phyloP scores from a whole-genome alignment of 2,888 invertebrate genomes.

The Amiota minor region DNA sequence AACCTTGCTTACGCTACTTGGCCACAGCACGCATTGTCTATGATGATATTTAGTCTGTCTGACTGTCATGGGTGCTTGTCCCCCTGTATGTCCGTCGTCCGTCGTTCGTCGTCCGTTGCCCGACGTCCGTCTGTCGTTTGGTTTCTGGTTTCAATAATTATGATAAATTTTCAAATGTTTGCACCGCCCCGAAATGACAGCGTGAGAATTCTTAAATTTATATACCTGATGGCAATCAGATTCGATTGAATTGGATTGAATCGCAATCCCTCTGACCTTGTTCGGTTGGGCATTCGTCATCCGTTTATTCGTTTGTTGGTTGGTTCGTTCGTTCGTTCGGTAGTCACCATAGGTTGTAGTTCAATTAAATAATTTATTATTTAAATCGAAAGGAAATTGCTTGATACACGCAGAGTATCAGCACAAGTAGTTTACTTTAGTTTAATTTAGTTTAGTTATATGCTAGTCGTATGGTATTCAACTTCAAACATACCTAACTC shows the following conservation, averaged over 20 bases:
- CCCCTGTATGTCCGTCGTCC: too few relatives aligned
- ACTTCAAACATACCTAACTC: background rate
- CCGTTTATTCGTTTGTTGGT: background rate
- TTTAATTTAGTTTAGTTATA: background rate
- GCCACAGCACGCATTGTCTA: too few relatives aligned
- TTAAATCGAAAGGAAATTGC: slow-evolving; percentile 21
- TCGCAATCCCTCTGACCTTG: too few relatives aligned
- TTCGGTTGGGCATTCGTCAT: too few relatives aligned
- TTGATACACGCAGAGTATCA: slow-evolving; percentile 11
- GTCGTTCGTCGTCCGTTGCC: too few relatives aligned
- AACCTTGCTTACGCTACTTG: too few relatives aligned
- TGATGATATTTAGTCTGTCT: too few relatives aligned
- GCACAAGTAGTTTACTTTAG: too few relatives aligned
- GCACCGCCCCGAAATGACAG: slow-evolving; percentile 20
- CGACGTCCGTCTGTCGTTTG: too few relatives aligned
- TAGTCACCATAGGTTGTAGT: slow-evolving; percentile 13
- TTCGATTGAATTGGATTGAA: background rate
- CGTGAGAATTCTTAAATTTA: slow-evolving; percentile 17
- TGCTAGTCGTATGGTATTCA: background rate
- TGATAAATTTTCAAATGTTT: slow-evolving; percentile 23
- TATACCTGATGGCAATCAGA: background rate
- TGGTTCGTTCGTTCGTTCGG: background rate
- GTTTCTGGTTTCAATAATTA: slow-evolving; percentile 1
- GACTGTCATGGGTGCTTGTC: too few relatives aligned
- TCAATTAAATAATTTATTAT: slow-evolving; percentile 27